Evolutionary conservation across 2,888 invertebrate species (phyloP), one percentile per base, ranked within the genome.

Genomic region (Parnassius smintheus): DNA sequence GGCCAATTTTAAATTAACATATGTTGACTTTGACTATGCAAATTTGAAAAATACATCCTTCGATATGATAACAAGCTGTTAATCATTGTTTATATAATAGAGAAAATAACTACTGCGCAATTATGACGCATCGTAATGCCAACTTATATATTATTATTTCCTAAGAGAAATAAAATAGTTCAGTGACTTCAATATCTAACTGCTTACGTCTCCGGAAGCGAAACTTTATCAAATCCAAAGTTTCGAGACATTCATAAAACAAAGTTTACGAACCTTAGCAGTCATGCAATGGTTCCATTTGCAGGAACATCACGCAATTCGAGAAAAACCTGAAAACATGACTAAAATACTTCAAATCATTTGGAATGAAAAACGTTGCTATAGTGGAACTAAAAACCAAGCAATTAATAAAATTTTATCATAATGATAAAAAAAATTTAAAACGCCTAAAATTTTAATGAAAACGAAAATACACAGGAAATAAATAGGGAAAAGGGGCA

Each of bases 281-380:
- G 81, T 73, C 83, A 81, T 82, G 82, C 81, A 70, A 83, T 79
- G 74, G 77, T 81, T 77, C 75, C 70, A 71, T 73, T 76, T 67
- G 71, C 59, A 65, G 64, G 60, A 53, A 68, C 22, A 76, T 77
- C 83, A 83, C 82, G 83, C 83, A 70, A 78, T 22, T 66, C 64
- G 55, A 62, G 60, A 68, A 70, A 67, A 69, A 67, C 64, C 56
- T 64, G 56, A 59, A n/a, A n/a, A 54, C 49, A 48, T 68, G 66
- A 53, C 62, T 52, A 53, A 56, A 57, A 57, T 25, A 58, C 42
- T 56, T 44, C 51, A n/a, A 50, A 45, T 51, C 49, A 25, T 13
- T 18, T 59, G 9, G 13, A 9, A 13, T 18, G 7, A 35, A 25
- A 35, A 35, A 35, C 7, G 7, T 35, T 7, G 35, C 35, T 7